These are phyloP conservation scores for Bombus difficillimus DNA, from an alignment of 1,140 invertebrate species.

Conservation along the genomic window DNA sequence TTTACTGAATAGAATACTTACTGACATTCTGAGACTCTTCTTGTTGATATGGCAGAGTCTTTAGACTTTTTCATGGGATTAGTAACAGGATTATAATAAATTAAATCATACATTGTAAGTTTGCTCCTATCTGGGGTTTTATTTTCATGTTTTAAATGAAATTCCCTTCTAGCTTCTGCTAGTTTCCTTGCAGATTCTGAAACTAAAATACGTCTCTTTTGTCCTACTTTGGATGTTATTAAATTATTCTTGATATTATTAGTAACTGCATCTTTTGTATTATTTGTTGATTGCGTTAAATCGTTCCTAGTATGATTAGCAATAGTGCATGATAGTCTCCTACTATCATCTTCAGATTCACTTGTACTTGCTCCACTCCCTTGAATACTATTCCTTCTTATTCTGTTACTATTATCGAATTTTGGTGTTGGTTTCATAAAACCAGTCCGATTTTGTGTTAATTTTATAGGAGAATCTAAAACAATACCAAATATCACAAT, in stretches of 20 bases:
- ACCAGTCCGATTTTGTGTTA: slow-evolving; percentile 70
- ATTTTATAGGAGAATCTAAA: slow-evolving; percentile 67
- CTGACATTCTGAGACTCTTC: slow-evolving; percentile 74
- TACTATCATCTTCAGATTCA: slow-evolving; percentile 81
- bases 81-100: slow-evolving; percentile 92
- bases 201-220: slow-evolving; percentile 74
- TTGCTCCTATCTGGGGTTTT: slow-evolving; percentile 85
- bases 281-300: slow-evolving; percentile 77
- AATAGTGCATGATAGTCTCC: slow-evolving; percentile 49
- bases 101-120: slow-evolving; percentile 95
- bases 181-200: slow-evolving; percentile 83
- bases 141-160: slow-evolving; percentile 84
- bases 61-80: slow-evolving; percentile 85
- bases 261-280: slow-evolving; percentile 61
- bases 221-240: slow-evolving; percentile 63
- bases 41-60: slow-evolving; percentile 46
- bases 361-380: slow-evolving; percentile 80
- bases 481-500: slow-evolving; percentile 27
- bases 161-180: slow-evolving; percentile 84
- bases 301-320: slow-evolving; percentile 78
- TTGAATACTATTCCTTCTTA: slow-evolving; percentile 82
- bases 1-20: slow-evolving; percentile 76
- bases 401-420: slow-evolving; percentile 75
- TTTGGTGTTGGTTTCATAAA: slow-evolving; percentile 79
- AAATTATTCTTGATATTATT: slow-evolving; percentile 54